Evolutionary conservation across 2,113 vertebrate genomes (phyloP), one percentile per base, ranked within the genome.

Genomic region (Leptocoma aspasia): DNA sequence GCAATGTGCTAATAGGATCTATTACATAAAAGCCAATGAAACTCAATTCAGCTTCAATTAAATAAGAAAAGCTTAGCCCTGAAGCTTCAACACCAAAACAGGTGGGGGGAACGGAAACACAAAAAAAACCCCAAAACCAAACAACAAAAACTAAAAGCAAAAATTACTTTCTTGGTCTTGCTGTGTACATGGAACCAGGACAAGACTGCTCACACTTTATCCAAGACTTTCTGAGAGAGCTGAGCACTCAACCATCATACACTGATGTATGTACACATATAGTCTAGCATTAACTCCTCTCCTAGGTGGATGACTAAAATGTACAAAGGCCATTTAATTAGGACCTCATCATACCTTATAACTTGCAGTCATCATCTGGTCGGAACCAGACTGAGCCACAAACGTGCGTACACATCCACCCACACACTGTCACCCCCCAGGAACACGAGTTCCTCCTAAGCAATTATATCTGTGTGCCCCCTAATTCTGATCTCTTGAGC

Each of bases 401-500:
- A 56, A 45, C 1, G 6, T 6, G 4, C 42, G 3, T 0, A 19
- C 52, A 39, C 61, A 33, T 13, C 41, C 2, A 78, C 41, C 23
- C 70, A 18, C 37, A 57, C 71, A 5, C 21, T 68, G 33, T 9
- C 83, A 18, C 49, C 35, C 64, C 41, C 20, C 73, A 64, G 47
- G 4, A 83, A 15, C 90, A 73, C 30, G 23, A 60, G 77, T 91
- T 92, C 92, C 82, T 96, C 94, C 91, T 49, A 31, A 86, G 91
- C 94, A 97, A 97, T 97, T 97, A 95, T 73, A 94, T 92, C 95
- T 66, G 73, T 89, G 87, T 89, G 87, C 92, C 94, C 91, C 95
- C 80, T 95, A 94, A 96, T 96, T 97, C 96, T 92, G 82, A 97
- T 96, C 95, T 94, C 91, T 92, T 93, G 91, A 95, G 90, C 93